Conservation (phyloP, 2,888 invertebrate species). For the Agonopterix arenella region DNA sequence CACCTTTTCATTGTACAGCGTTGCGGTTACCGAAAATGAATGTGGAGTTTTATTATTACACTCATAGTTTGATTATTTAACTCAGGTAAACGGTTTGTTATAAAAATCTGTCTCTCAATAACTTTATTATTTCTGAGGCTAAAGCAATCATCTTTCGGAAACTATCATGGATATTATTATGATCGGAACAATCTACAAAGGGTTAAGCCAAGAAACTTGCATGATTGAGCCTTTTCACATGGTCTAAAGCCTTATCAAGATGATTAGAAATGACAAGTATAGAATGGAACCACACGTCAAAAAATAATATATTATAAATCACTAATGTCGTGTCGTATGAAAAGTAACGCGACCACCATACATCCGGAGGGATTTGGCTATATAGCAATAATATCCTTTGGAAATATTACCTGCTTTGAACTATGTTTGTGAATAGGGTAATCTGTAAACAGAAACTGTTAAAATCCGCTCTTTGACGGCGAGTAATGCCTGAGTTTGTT, state of each 20-base stretch:
- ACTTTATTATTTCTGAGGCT: no score
- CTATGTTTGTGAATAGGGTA: constrained; percentile 62
- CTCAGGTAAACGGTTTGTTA: no score
- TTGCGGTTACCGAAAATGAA: no score
- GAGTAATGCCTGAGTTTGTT: constrained; percentile 49
- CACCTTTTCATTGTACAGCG: no score
- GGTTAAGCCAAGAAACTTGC: no score
- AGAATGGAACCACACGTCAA: constrained; percentile 6
- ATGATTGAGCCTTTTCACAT: no score
- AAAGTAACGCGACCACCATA: constrained; percentile 20
- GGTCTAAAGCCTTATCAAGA: background rate
- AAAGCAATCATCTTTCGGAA: no score
- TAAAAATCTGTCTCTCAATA: no score
- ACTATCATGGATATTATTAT: no score
- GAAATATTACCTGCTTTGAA: constrained; percentile 62
- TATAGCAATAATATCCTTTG: constrained; percentile 40
- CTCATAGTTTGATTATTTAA: no score
- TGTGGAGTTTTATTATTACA: no score
- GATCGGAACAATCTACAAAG: no score
- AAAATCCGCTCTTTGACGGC: constrained; percentile 66
- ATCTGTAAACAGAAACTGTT: constrained; percentile 72
- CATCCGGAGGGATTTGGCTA: constrained; percentile 34
- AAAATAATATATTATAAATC: constrained; percentile 21
- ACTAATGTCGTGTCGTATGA: constrained; percentile 17
- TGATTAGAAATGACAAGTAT: background rate